Conservation (phyloP, 2,113 vertebrate species). For the Erythrolamprus reginae region DNA sequence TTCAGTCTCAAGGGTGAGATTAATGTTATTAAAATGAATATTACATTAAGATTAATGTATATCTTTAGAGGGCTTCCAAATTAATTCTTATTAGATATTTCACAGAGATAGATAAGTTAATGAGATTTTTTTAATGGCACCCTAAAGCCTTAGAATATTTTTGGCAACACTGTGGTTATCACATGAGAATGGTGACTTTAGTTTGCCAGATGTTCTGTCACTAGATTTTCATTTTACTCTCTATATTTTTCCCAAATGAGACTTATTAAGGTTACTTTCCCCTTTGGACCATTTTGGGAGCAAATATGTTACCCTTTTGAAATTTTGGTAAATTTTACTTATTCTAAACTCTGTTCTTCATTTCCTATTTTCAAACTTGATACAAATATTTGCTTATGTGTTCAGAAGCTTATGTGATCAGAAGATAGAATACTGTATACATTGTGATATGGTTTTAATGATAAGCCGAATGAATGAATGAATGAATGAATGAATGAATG, state of each 20-base stretch:
- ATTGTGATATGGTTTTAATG: background rate
- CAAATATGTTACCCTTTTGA: background rate
- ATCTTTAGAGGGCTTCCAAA: background rate
- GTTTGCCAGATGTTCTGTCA: background rate
- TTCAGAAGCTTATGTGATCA: no score
- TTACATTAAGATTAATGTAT: background rate
- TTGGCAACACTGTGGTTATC: background rate
- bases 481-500: background rate
- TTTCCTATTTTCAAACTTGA: background rate
- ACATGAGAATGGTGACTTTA: background rate
- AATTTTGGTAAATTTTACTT: background rate
- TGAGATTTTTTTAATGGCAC: background rate
- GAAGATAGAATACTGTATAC: background rate
- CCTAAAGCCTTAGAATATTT: background rate
- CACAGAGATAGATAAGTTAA: background rate
- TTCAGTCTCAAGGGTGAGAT: background rate
- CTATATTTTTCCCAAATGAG: background rate
- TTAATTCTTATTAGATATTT: background rate
- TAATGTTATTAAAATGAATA: background rate
- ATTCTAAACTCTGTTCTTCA: background rate
- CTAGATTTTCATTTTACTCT: background rate
- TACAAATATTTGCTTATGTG: background rate
- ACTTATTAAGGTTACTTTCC: background rate
- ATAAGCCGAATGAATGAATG: background rate
- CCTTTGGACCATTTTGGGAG: background rate